A percentile compares a stretch with the other conserved stretches of the same genome.
phyloP scores from a whole-genome alignment of 2,113 vertebrate genomes.

The Tyto alba region DNA sequence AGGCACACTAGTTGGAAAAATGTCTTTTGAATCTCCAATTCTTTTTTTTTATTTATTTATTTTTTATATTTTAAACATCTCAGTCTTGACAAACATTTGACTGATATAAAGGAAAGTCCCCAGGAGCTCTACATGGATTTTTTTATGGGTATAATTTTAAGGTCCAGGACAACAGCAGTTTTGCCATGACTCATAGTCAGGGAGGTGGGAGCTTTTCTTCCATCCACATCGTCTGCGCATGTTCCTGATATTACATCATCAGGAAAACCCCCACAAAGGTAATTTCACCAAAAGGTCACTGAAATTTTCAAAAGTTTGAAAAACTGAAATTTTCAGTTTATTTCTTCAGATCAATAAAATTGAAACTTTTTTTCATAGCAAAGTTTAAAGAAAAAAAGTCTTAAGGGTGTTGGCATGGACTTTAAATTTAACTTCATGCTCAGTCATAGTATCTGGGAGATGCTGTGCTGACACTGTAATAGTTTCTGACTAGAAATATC shows the following conservation, averaged over 20 bases:
- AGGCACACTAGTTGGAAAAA: fast-evolving
- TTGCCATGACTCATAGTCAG: not conserved
- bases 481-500: not conserved
- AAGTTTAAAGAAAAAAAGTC: not conserved
- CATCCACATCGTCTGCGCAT: not conserved
- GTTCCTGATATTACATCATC: not conserved
- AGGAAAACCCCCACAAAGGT: not conserved
- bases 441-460: not conserved
- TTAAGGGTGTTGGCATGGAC: not conserved
- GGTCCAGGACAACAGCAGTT: not conserved
- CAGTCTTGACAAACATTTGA: not conserved
- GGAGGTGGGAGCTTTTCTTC: not conserved
- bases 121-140: not conserved
- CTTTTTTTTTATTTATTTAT: not conserved
- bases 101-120: not conserved
- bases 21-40: not conserved
- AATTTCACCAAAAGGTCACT: not conserved
- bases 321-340: not conserved
- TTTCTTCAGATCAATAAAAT: not conserved
- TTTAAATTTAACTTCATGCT: not conserved
- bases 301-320: not conserved
- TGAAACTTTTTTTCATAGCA: not conserved
- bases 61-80: not conserved
- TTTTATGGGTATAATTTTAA: not conserved
- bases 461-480: not conserved